phyloP scores from a whole-genome alignment of 2,113 vertebrate genomes.

The Macquaria australasica region DNA sequence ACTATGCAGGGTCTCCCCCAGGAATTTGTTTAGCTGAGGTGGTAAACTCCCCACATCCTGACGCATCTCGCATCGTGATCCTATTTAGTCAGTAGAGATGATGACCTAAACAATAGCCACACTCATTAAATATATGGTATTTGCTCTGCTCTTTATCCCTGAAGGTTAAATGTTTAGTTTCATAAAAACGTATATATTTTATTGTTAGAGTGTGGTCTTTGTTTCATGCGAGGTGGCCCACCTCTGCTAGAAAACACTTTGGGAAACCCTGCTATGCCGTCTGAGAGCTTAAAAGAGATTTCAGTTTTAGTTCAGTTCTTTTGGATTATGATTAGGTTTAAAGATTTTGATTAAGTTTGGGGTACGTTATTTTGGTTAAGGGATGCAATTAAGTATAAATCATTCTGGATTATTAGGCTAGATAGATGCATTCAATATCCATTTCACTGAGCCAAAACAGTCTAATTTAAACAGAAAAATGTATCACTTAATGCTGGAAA shows the following conservation, averaged over 20 bases:
- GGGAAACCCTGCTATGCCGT: neutral
- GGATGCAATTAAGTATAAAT: slow-evolving; percentile 10
- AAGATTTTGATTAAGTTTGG: neutral
- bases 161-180: too few species aligned
- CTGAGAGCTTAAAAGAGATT: neutral
- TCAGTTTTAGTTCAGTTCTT: neutral
- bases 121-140: too few species aligned
- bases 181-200: too few species aligned
- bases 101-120: too few species aligned
- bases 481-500: neutral
- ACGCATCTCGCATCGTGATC: too few species aligned
- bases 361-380: neutral
- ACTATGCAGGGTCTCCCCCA: too few species aligned
- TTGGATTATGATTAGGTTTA: neutral
- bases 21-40: too few species aligned
- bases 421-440: neutral
- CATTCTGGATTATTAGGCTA: neutral
- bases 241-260: neutral
- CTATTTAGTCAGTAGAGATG: too few species aligned
- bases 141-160: neutral
- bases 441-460: neutral
- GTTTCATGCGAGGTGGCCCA: too few species aligned
- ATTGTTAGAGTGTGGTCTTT: too few species aligned
- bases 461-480: neutral
- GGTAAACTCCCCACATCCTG: too few species aligned